A percentile compares a stretch with the other conserved stretches of the same genome.
Conservation (phyloP, 2,888 invertebrate genomes). For the Escarpia spicata region DNA sequence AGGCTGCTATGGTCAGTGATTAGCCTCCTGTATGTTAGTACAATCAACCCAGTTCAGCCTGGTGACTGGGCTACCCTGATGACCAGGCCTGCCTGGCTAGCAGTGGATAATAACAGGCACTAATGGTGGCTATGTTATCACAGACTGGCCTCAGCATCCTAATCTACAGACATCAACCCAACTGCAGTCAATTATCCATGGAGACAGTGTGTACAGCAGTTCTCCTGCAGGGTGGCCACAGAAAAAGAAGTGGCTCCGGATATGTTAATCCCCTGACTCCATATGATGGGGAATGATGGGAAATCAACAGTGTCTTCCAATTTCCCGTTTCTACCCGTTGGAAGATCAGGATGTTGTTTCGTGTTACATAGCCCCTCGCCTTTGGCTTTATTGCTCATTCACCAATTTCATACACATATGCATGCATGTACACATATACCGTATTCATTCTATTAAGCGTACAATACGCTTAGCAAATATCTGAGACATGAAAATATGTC, state of each 20-base stretch:
- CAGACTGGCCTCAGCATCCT: not conserved
- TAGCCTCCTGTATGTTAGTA: not conserved
- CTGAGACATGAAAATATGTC: no score
- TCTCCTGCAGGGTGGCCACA: not conserved
- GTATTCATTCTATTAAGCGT: no score
- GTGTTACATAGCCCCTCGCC: no score
- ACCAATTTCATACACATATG: no score
- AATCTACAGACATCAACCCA: constrained; percentile 3
- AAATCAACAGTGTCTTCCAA: not conserved
- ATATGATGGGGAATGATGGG: not conserved
- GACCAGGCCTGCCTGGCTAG: not conserved
- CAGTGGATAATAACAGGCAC: not conserved
- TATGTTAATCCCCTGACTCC: not conserved
- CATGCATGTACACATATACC: no score
- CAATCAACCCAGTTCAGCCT: constrained; percentile 4
- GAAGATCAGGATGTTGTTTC: not conserved
- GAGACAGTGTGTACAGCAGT: not conserved
- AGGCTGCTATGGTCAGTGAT: not conserved
- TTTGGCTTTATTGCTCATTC: no score
- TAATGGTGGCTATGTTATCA: constrained; percentile 6
- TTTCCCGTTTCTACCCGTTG: not conserved
- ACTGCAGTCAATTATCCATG: not conserved
- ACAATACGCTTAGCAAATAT: no score
- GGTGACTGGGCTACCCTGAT: not conserved
- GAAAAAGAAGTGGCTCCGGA: not conserved